These are phyloP conservation scores for Luidia sarsii DNA, from an alignment of 53 echinoderm and acorn worm species.

Conservation along the genomic window DNA sequence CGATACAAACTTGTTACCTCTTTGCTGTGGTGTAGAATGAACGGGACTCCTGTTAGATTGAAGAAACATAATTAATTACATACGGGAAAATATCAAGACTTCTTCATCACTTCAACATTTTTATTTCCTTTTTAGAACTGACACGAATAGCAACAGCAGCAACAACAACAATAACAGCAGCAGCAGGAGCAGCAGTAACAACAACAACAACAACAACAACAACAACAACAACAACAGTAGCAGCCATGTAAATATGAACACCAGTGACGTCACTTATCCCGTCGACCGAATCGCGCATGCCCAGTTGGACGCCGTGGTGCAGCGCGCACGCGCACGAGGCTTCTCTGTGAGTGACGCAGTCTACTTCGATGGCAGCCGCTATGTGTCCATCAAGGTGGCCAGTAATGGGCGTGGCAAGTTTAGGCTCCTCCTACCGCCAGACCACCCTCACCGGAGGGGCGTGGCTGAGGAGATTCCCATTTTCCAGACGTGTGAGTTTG, in stretches of 20 bases:
- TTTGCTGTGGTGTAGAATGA: too few relatives aligned
- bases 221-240: conserved; percentile 8
- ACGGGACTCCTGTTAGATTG: too few relatives aligned
- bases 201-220: neutral
- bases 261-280: neutral
- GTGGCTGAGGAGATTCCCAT: conserved; percentile 65
- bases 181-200: neutral
- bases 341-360: conserved; percentile 51
- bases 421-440: conserved; percentile 54
- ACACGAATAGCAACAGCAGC: too few relatives aligned
- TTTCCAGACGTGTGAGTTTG: too few relatives aligned
- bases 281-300: neutral
- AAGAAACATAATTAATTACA: too few relatives aligned
- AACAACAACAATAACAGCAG: too few relatives aligned
- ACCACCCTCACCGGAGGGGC: conserved; percentile 60
- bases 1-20: too few relatives aligned
- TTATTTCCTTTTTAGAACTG: neutral
- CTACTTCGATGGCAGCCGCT: conserved; percentile 61
- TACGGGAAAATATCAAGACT: too few relatives aligned
- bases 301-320: conserved; percentile 17
- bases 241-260: too few relatives aligned
- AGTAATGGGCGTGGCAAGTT: conserved; percentile 59
- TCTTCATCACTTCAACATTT: too few relatives aligned
- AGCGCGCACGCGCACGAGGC: conserved; percentile 33
- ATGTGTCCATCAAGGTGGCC: conserved; percentile 59